A percentile compares a stretch with the other conserved stretches of the same genome.
phyloP scores from a whole-genome alignment of 37 sponge, comb jelly and placozoan genomes.

The Tethya wilhelma region DNA sequence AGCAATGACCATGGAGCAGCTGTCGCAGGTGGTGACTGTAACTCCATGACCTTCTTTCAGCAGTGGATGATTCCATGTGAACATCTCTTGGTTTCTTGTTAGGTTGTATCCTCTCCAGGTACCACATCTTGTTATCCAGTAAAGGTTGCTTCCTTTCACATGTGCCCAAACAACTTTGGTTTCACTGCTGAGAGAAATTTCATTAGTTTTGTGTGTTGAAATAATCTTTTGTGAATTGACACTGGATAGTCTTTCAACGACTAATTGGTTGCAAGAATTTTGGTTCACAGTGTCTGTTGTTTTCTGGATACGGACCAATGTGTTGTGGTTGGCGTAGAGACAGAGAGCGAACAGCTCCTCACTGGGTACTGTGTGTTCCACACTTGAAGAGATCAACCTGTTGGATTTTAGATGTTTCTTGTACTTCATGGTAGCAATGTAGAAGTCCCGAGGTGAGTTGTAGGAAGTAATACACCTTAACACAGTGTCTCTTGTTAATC shows the following conservation, averaged over 20 bases:
- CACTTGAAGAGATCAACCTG: not conserved
- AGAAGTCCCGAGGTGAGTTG: not conserved
- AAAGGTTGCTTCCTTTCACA: not conserved
- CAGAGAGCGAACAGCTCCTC: not conserved
- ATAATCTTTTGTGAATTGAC: not conserved
- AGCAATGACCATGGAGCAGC: conserved; percentile 1
- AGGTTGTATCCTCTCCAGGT: conserved; percentile 1
- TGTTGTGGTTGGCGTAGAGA: not conserved
- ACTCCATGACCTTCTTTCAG: not conserved
- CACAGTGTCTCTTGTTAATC: not conserved
- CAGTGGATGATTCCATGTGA: not conserved
- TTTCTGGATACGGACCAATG: not conserved
- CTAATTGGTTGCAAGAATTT: not conserved
- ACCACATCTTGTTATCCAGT: conserved; percentile 5
- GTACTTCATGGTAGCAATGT: not conserved
- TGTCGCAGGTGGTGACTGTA: not conserved
- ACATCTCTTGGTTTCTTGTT: not conserved
- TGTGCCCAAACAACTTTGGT: not conserved
- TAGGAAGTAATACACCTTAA: not conserved
- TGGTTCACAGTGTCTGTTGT: not conserved
- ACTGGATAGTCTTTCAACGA: not conserved
- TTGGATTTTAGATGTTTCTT: not conserved
- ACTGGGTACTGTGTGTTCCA: not conserved
- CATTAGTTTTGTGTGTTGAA: not conserved
- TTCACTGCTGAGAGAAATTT: not conserved